Evolutionary conservation across 2,113 vertebrate genomes (phyloP).

Genomic region (Ariopsis seemanni): DNA sequence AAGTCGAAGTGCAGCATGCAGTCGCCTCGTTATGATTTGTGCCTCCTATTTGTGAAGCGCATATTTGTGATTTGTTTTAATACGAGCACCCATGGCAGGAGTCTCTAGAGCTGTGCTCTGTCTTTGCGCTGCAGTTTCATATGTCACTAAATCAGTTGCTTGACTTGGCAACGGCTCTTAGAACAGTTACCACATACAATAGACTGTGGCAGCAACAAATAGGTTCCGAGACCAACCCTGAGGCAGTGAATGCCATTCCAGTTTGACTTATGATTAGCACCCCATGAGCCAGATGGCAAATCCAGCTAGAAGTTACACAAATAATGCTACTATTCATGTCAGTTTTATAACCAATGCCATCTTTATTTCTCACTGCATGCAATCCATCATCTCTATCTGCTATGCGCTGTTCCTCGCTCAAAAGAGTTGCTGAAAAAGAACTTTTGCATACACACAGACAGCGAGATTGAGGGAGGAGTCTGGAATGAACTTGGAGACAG

Average conservation of each 20-base stretch:
- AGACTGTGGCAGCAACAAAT: slow-evolving; percentile 23
- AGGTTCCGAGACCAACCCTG: slow-evolving; percentile 7
- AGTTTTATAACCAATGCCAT: not conserved
- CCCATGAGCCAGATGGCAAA: slow-evolving; percentile 16
- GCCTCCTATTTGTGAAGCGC: not conserved
- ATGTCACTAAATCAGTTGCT: slow-evolving; percentile 16
- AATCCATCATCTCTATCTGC: not conserved
- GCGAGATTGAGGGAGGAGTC: not conserved
- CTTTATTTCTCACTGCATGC: not conserved
- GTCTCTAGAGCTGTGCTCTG: not conserved
- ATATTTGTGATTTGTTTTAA: slow-evolving; percentile 31
- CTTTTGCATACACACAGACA: not conserved
- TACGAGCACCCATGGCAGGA: not conserved
- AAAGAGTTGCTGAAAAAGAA: not conserved
- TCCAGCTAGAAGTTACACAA: slow-evolving; percentile 2
- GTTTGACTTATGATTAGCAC: slow-evolving; percentile 1
- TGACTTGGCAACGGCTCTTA: slow-evolving; percentile 17
- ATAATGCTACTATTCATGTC: slow-evolving; percentile 15
- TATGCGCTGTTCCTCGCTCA: not conserved
- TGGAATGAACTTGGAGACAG: not conserved
- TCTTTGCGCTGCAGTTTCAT: slow-evolving; percentile 1
- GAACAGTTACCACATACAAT: slow-evolving; percentile 16
- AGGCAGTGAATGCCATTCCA: slow-evolving; percentile 3
- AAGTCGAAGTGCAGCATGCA: not conserved
- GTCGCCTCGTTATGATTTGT: not conserved